Evolutionary conservation across 1,140 invertebrate genomes (phyloP), one percentile per base, ranked within the genome.

Genomic region (Laodelphax striatellus): DNA sequence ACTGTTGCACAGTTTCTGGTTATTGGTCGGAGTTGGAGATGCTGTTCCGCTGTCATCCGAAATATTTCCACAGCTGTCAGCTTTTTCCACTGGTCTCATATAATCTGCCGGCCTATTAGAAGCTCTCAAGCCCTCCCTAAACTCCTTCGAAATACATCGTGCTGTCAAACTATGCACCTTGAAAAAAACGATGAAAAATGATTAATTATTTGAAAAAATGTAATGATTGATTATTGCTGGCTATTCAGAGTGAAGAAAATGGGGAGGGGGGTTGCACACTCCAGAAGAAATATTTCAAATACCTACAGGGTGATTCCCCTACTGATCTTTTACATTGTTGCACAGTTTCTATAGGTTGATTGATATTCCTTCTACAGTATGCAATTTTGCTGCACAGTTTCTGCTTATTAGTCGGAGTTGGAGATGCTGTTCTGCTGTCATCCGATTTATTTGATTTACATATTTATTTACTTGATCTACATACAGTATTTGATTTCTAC

Each of bases 141-240:
- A 86, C 73, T 88, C 81, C 66, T 79, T 82, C 1, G 86, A 84
- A 34, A 91, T 77, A 63, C 84, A 88, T 65, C 88, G 77, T n/a
- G 87, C 88, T 24, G 88, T 91, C 64, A 91, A 71, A 73, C 87
- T 90, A 70, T 90, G 85, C 71, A 89, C 84, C 72, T 87, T 73
- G n/a, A 21, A 57, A 57, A 22, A 52, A n/a, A 14, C 50, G 43
- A 14, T 42, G 10, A 11, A 11, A 38, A 38, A n/a, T 52, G 50
- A 34, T 19, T 16, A 10, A 5, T 58, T n/a, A n/a, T n/a, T n/a
- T n/a, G n/a, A n/a, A n/a, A n/a, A n/a, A n/a, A n/a, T n/a, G n/a
- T n/a, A n/a, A n/a, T n/a, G n/a, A n/a, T 28, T 28, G 24, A 1
- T 22, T 42, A 56, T 58, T 6, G 4, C 22, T 57, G 16, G 24